Conservation (phyloP, 2,797 vertebrate genomes). For the Takifugu rubripes region DNA sequence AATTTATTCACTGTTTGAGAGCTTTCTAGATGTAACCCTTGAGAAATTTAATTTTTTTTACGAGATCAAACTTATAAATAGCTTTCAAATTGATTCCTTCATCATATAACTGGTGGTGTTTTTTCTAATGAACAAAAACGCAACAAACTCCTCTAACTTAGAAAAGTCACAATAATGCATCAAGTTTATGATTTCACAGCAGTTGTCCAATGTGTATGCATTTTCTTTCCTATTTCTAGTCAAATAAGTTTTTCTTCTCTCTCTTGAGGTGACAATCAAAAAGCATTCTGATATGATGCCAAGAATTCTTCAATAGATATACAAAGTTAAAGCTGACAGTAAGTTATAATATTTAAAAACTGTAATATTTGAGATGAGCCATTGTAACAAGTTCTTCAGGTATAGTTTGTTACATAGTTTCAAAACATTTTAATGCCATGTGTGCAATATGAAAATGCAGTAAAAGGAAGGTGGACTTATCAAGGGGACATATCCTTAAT, state of each 20-base stretch:
- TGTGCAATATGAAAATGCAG: slow-evolving; percentile 42
- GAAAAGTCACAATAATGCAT: not conserved
- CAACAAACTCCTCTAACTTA: slow-evolving; percentile 4
- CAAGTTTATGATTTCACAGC: slow-evolving; percentile 11
- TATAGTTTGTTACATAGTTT: slow-evolving; percentile 1
- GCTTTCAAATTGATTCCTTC: slow-evolving; percentile 5
- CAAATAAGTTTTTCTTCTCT: slow-evolving; percentile 9
- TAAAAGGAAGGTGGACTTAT: not conserved
- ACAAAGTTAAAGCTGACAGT: not conserved
- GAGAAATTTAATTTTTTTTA: slow-evolving; percentile 32
- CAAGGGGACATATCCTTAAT: not conserved
- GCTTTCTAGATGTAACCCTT: slow-evolving; percentile 40
- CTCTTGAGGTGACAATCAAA: slow-evolving; percentile 61
- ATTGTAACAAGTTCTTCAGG: slow-evolving; percentile 29
- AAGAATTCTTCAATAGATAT: slow-evolving; percentile 13
- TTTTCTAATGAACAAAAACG: slow-evolving; percentile 1
- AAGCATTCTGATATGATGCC: slow-evolving; percentile 35
- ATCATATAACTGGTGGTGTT: not conserved
- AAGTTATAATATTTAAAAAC: slow-evolving; percentile 15
- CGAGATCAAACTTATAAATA: slow-evolving; percentile 19
- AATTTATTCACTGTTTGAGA: slow-evolving; percentile 42
- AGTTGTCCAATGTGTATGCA: slow-evolving; percentile 12
- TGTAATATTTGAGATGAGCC: slow-evolving; percentile 29
- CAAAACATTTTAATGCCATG: slow-evolving; percentile 42
- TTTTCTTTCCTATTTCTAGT: slow-evolving; percentile 19